Evolutionary conservation across 2,888 invertebrate species (phyloP).

Genomic region (Dolichopus griseipennis): DNA sequence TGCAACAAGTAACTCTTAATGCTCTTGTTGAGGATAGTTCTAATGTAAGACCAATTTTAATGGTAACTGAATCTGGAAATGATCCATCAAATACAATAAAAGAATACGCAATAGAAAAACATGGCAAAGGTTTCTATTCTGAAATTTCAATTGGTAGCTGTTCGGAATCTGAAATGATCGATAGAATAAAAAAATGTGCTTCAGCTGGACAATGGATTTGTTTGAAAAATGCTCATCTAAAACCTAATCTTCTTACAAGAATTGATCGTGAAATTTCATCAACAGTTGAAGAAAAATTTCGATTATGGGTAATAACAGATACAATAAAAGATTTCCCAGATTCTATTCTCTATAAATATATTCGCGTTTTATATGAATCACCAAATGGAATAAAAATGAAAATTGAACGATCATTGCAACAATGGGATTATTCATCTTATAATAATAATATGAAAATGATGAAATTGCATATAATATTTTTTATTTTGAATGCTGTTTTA

Average conservation of each 20-base stretch:
- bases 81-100: constrained; percentile 81
- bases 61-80: constrained; percentile 79
- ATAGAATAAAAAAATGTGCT: constrained; percentile 51
- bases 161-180: constrained; percentile 56
- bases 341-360: constrained; percentile 64
- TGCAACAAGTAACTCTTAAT: constrained; percentile 36
- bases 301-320: constrained; percentile 82
- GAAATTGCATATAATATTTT: constrained; percentile 64
- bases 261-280: constrained; percentile 54
- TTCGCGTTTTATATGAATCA: constrained; percentile 73
- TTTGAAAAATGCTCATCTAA: constrained; percentile 72
- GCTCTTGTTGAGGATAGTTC: constrained; percentile 37
- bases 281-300: constrained; percentile 50
- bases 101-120: constrained; percentile 50
- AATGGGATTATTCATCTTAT: constrained; percentile 48
- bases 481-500: constrained; percentile 81
- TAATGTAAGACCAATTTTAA: constrained; percentile 61
- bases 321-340: constrained; percentile 66
- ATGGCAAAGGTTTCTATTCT: constrained; percentile 46
- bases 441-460: constrained; percentile 42
- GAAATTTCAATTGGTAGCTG: constrained; percentile 77
- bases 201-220: constrained; percentile 65
- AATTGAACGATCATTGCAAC: constrained; percentile 62
- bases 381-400: constrained; percentile 82
- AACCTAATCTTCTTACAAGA: constrained; percentile 59